These are phyloP conservation scores for Actenoides hombroni DNA, from an alignment of 2,113 vertebrate species.

Conservation along the genomic window DNA sequence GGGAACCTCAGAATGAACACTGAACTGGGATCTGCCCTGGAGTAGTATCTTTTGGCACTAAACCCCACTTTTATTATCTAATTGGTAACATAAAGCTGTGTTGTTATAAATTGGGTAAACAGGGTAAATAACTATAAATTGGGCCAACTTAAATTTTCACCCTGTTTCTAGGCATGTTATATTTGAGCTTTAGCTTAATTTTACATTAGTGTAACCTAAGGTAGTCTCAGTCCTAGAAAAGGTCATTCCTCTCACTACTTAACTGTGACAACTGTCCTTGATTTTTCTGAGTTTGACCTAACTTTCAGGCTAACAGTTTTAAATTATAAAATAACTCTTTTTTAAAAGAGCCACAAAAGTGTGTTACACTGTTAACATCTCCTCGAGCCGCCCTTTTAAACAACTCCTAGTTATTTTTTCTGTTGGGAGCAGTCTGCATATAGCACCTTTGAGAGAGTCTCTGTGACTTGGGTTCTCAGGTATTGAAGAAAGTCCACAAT, in stretches of 20 bases:
- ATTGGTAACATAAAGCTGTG: not conserved
- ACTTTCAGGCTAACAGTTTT: not conserved
- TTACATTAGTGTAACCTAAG: not conserved
- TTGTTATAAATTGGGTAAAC: not conserved
- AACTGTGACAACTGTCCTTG: not conserved
- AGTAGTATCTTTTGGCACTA: not conserved
- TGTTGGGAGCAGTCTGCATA: not conserved
- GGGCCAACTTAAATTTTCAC: not conserved
- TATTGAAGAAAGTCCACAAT: not conserved
- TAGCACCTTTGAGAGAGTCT: not conserved
- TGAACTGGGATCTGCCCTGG: not conserved
- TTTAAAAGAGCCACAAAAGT: not conserved
- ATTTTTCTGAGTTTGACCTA: not conserved
- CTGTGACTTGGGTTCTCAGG: not conserved
- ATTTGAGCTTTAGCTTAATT: not conserved
- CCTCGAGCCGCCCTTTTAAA: not conserved
- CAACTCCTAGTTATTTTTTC: not conserved
- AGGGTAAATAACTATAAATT: not conserved
- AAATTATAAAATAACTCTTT: not conserved
- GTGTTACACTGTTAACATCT: not conserved
- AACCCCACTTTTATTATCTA: not conserved
- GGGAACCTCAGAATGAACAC: not conserved
- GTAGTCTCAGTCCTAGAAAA: not conserved
- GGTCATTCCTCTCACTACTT: not conserved
- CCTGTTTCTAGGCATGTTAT: not conserved